A percentile compares a stretch with the other conserved stretches of the same genome.
These are phyloP conservation scores for Ophion costatus DNA, from an alignment of 2,888 invertebrate genomes.

Conservation along the genomic window DNA sequence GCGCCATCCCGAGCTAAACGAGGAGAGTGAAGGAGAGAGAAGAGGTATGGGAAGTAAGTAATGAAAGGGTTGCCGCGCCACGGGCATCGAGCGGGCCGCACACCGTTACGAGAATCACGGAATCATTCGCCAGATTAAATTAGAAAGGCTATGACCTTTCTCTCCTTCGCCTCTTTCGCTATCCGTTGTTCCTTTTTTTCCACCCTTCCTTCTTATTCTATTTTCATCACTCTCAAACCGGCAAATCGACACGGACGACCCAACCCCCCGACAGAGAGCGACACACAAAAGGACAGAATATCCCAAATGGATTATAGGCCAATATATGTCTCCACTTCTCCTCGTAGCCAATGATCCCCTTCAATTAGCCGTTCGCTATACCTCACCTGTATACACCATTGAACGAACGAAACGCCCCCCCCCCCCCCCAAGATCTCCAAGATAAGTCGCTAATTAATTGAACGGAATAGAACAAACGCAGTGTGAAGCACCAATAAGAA, in stretches of 20 bases:
- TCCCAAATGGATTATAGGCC: constrained; percentile 63
- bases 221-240: constrained; percentile 38
- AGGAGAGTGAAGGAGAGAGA: constrained; percentile 42
- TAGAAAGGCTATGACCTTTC: constrained; percentile 82
- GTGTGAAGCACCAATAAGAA: neutral
- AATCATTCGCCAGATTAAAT: constrained; percentile 84
- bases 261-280: constrained; percentile 29
- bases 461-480: constrained; percentile 48
- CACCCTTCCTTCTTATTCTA: neutral
- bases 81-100: constrained; percentile 43
- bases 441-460: constrained; percentile 68
- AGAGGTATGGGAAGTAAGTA: constrained; percentile 80
- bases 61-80: constrained; percentile 81
- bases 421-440: constrained; percentile 51
- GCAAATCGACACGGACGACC: constrained; percentile 23
- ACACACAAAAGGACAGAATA: constrained; percentile 1
- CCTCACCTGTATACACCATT: neutral
- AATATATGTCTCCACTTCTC: constrained; percentile 27
- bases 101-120: constrained; percentile 81
- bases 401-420: constrained; percentile 22
- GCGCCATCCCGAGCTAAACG: constrained; percentile 46
- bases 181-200: constrained; percentile 33
- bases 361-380: constrained; percentile 61
- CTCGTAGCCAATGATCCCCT: constrained; percentile 62
- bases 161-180: constrained; percentile 57